Evolutionary conservation across 2,797 vertebrate genomes (phyloP).

Genomic region (Synaphobranchus kaupii): DNA sequence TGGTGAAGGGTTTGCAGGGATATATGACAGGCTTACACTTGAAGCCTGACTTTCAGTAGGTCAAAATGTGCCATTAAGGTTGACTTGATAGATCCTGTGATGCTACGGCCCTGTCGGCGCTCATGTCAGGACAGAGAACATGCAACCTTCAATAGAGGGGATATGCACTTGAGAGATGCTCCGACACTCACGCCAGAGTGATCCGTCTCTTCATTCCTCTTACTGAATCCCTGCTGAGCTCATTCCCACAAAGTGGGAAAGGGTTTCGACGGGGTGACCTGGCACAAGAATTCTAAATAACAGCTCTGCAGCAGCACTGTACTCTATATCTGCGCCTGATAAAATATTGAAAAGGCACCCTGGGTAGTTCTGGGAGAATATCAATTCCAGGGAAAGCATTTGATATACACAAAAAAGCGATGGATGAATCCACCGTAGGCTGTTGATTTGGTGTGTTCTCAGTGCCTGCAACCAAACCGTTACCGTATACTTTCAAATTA

Average conservation of each 20-base stretch:
- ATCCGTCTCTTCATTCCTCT: not conserved
- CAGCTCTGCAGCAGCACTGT: not conserved
- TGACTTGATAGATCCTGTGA: not conserved
- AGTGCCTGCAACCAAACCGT: not conserved
- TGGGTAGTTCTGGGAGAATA: not conserved
- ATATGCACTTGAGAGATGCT: not conserved
- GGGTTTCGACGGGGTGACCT: conserved; percentile 2
- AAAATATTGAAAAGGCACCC: conserved; percentile 3
- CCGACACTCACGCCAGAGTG: not conserved
- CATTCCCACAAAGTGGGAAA: not conserved
- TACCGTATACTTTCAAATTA: not conserved
- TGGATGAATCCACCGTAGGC: not conserved
- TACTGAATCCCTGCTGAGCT: conserved; percentile 1
- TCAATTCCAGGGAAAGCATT: not conserved
- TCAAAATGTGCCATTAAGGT: not conserved
- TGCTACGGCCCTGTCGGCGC: not conserved
- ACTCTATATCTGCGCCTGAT: not conserved
- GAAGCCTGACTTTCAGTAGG: not conserved
- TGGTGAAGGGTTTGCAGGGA: not conserved
- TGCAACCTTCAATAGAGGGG: not conserved
- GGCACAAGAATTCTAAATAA: not conserved
- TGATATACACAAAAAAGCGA: not conserved
- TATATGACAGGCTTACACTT: not conserved
- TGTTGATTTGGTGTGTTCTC: not conserved
- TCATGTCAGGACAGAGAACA: not conserved